Conservation (phyloP, 2,113 vertebrate species). For the Lampris incognitus region DNA sequence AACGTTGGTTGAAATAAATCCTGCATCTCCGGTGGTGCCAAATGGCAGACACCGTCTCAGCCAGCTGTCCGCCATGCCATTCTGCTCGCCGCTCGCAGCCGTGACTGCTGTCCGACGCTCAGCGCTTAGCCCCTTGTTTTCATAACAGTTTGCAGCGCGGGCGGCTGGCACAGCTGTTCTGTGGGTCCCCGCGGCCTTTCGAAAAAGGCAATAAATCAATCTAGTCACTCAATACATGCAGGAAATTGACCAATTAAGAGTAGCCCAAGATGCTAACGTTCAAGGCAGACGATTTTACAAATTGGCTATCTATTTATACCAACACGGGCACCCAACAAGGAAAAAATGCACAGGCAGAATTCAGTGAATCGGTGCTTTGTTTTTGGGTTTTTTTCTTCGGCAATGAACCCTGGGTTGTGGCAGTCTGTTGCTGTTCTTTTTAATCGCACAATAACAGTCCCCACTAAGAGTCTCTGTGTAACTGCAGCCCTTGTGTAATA, state of each 20-base stretch:
- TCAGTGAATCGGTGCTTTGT: constrained; percentile 71
- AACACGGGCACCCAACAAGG: constrained; percentile 66
- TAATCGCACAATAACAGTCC: constrained; percentile 61
- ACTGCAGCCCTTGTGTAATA: neutral
- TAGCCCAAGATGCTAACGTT: constrained; percentile 87
- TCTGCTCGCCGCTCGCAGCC: constrained; percentile 67
- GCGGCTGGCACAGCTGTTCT: constrained; percentile 84
- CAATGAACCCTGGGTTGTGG: constrained; percentile 47
- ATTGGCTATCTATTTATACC: constrained; percentile 87
- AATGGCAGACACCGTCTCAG: constrained; percentile 76
- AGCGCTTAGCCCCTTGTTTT: constrained; percentile 81
- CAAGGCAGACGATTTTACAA: constrained; percentile 85
- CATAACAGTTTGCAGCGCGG: constrained; percentile 76
- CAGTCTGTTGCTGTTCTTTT: constrained; percentile 55
- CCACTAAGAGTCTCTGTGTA: constrained; percentile 51
- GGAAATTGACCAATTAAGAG: constrained; percentile 89
- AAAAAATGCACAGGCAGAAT: constrained; percentile 75
- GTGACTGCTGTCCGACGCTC: constrained; percentile 73
- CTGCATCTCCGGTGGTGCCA: constrained; percentile 75
- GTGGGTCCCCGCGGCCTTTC: constrained; percentile 82
- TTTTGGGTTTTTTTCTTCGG: constrained; percentile 41
- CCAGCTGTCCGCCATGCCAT: constrained; percentile 80
- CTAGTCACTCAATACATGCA: constrained; percentile 86
- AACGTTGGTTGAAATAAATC: constrained; percentile 79
- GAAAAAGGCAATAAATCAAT: constrained; percentile 90